phyloP scores from a whole-genome alignment of 2,888 invertebrate genomes.

The Hypercompe scribonia region DNA sequence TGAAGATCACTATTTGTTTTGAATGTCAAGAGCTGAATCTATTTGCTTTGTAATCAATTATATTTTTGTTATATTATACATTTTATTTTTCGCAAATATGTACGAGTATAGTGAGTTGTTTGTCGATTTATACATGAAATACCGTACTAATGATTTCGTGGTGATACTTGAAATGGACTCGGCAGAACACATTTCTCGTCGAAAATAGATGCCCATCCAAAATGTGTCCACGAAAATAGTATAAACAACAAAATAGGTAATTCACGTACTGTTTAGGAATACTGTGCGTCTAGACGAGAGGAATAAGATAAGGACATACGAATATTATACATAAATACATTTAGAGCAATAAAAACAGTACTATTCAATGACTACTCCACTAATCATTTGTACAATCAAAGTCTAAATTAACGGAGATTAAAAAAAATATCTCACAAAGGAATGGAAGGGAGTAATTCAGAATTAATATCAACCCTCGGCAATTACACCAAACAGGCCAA shows the following conservation, averaged over 20 bases:
- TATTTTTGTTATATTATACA: conserved; percentile 36
- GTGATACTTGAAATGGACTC: no score
- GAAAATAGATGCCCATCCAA: no score
- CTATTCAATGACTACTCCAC: conserved; percentile 29
- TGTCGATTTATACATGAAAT: not conserved
- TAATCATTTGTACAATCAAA: conserved; percentile 56
- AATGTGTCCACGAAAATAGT: not conserved
- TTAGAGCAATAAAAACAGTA: conserved; percentile 2
- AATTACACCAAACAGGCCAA: conserved; percentile 77
- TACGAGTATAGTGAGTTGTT: not conserved
- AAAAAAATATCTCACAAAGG: conserved; percentile 74
- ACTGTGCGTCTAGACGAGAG: not conserved
- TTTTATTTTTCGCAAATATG: conserved; percentile 12
- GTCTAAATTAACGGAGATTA: conserved; percentile 74
- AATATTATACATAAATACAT: not conserved
- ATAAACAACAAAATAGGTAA: not conserved
- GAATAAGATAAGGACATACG: not conserved
- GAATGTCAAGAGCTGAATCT: conserved; percentile 69
- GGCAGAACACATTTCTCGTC: no score
- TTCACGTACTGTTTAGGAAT: not conserved
- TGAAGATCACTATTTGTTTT: conserved; percentile 74
- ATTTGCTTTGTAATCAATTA: conserved; percentile 62
- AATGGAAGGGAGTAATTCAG: conserved; percentile 69
- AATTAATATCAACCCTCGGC: conserved; percentile 74
- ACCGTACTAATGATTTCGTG: not conserved